A percentile compares a stretch with the other conserved stretches of the same genome.
These are phyloP conservation scores for Alouatta palliata DNA, from an alignment of 2,113 vertebrate species.

Conservation along the genomic window DNA sequence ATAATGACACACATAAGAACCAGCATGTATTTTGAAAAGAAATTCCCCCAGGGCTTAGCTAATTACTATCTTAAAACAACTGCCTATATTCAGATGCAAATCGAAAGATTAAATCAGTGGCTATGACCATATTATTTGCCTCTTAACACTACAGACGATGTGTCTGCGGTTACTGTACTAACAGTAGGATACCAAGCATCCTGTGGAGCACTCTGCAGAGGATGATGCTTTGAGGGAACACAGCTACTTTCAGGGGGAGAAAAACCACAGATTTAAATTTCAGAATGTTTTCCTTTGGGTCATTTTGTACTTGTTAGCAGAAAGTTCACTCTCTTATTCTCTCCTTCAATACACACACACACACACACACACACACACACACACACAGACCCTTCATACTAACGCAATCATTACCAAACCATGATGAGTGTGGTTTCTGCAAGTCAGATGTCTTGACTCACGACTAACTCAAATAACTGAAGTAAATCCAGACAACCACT, in stretches of 20 bases:
- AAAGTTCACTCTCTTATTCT: constrained; percentile 7
- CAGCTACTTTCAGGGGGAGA: constrained; percentile 58
- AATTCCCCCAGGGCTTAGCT: constrained; percentile 44
- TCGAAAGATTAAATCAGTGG: constrained; percentile 43
- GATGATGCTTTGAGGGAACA: constrained; percentile 60
- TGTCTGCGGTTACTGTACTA: constrained; percentile 56
- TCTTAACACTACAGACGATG: constrained; percentile 62
- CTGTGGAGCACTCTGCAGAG: constrained; percentile 35
- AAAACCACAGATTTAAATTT: constrained; percentile 51
- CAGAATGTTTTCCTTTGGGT: constrained; percentile 60
- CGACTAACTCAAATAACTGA: constrained; percentile 67
- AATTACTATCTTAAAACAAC: constrained; percentile 64
- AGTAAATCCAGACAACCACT: constrained; percentile 62
- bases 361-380: neutral
- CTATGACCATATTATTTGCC: constrained; percentile 43
- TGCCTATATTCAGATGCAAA: constrained; percentile 20
- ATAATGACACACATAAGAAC: neutral
- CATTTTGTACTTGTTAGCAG: constrained; percentile 35
- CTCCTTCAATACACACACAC: neutral
- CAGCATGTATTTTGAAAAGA: constrained; percentile 47
- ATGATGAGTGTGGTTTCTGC: constrained; percentile 65
- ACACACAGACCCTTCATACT: neutral
- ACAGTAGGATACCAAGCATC: constrained; percentile 55
- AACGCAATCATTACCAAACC: constrained; percentile 57
- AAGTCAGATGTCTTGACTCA: constrained; percentile 63